Conservation (phyloP, 1,140 invertebrate genomes). For the Platyura marginata region DNA sequence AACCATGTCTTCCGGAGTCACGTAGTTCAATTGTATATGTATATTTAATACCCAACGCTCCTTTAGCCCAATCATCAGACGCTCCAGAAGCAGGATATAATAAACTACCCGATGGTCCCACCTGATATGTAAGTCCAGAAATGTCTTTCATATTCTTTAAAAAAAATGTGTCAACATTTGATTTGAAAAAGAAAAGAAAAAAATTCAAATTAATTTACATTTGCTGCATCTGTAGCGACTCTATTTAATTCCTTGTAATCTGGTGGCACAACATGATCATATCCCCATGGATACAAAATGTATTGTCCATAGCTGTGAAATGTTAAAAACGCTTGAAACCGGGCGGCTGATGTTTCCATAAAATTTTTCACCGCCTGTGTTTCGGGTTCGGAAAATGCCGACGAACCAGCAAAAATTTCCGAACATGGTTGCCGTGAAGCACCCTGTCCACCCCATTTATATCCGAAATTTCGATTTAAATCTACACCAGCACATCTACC, state of each 20-base stretch:
- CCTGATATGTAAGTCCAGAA: slow-evolving; percentile 48
- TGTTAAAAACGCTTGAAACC: slow-evolving; percentile 56
- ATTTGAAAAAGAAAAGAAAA: too few species aligned
- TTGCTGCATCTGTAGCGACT: slow-evolving; percentile 46
- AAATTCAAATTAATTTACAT: slow-evolving; percentile 20
- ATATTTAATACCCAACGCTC: slow-evolving; percentile 64
- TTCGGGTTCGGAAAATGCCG: slow-evolving; percentile 84
- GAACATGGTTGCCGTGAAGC: slow-evolving; percentile 77
- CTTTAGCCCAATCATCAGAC: slow-evolving; percentile 88
- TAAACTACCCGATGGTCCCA: slow-evolving; percentile 54
- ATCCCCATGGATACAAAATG: slow-evolving; percentile 71
- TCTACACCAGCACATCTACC: slow-evolving; percentile 52
- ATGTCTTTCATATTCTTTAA: slow-evolving; percentile 43
- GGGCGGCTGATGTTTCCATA: slow-evolving; percentile 26
- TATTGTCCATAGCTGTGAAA: slow-evolving; percentile 83
- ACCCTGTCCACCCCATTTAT: slow-evolving; percentile 62
- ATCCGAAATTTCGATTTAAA: slow-evolving; percentile 66
- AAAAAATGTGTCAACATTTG: too few species aligned
- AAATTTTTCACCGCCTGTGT: slow-evolving; percentile 48
- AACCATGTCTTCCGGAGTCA: slow-evolving; percentile 76
- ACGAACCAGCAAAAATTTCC: slow-evolving; percentile 74
- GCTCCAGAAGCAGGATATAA: slow-evolving; percentile 65
- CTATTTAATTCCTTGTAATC: slow-evolving; percentile 51
- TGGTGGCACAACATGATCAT: slow-evolving; percentile 42
- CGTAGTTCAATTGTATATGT: slow-evolving; percentile 76